Percentiles rank a stretch among this genome's conserved stretches.
Evolutionary conservation across 2,888 invertebrate genomes (phyloP).

Genomic region (Lobophora halterata): DNA sequence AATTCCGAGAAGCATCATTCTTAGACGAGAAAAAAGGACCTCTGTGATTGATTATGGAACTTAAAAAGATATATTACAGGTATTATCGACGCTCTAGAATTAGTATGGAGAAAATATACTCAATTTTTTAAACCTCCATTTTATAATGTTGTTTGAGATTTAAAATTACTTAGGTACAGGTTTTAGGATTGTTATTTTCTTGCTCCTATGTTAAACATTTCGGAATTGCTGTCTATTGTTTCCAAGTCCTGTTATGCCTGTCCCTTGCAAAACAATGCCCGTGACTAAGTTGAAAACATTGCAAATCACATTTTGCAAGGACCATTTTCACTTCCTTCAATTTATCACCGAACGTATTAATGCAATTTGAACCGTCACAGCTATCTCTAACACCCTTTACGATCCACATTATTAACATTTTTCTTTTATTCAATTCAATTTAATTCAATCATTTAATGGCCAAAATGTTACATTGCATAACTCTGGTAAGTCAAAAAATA

Average conservation of each 20-base stretch:
- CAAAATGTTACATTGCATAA: no score
- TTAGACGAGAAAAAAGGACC: slow-evolving; percentile 42
- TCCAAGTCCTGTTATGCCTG: slow-evolving; percentile 1
- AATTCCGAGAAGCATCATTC: slow-evolving; percentile 47
- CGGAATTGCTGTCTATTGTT: no score
- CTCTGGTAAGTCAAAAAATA: no score
- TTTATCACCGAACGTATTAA: neutral
- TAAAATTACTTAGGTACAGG: neutral
- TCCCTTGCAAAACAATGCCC: slow-evolving; percentile 10
- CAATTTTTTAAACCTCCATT: slow-evolving; percentile 10
- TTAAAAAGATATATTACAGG: slow-evolving; percentile 31
- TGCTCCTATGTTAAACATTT: no score
- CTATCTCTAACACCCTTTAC: no score
- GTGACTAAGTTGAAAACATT: slow-evolving; percentile 2
- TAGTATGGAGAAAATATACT: slow-evolving; percentile 5
- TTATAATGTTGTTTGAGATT: slow-evolving; percentile 9
- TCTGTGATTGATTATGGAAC: slow-evolving; percentile 42
- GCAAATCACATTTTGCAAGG: slow-evolving; percentile 9
- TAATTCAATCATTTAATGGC: no score
- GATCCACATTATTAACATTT: no score
- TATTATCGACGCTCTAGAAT: slow-evolving; percentile 20
- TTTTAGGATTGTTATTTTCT: no score
- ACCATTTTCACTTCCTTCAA: slow-evolving; percentile 5
- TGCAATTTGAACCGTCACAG: no score
- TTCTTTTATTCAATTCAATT: no score